Percentiles rank a stretch among this genome's conserved stretches.
Conservation (phyloP, 2,113 vertebrate species). For the Sphaerodactylus townsendi region DNA sequence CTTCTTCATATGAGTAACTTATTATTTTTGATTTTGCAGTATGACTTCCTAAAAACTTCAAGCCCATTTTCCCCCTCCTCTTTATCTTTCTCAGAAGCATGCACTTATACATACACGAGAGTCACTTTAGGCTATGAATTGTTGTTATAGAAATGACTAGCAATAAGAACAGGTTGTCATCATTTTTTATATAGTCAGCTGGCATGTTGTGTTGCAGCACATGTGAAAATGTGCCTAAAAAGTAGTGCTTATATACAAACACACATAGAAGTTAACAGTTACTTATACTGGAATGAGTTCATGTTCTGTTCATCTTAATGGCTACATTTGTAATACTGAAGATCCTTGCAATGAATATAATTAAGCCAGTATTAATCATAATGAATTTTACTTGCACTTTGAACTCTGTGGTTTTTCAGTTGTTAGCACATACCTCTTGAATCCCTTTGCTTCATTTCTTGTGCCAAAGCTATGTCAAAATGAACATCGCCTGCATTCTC, state of each 20-base stretch:
- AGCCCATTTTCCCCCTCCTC: neutral
- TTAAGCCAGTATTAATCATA: conserved; percentile 13
- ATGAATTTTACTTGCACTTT: conserved; percentile 21
- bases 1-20: neutral
- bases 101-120: neutral
- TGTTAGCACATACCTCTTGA: conserved; percentile 79
- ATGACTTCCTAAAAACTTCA: neutral
- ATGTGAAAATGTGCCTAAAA: neutral
- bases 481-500: conserved; percentile 79
- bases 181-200: neutral
- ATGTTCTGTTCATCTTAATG: conserved; percentile 13
- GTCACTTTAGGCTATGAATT: neutral
- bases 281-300: neutral
- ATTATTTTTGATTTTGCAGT: neutral
- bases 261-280: neutral
- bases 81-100: neutral
- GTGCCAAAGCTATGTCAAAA: conserved; percentile 87
- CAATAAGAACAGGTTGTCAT: conserved; percentile 15
- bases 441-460: conserved; percentile 83
- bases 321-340: neutral
- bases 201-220: neutral
- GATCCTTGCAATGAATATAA: neutral
- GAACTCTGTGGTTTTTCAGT: conserved; percentile 5
- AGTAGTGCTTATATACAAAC: neutral
- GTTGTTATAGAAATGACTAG: conserved; percentile 6